phyloP scores from a whole-genome alignment of 2,888 invertebrate species.

The Psylliodes chrysocephalus region DNA sequence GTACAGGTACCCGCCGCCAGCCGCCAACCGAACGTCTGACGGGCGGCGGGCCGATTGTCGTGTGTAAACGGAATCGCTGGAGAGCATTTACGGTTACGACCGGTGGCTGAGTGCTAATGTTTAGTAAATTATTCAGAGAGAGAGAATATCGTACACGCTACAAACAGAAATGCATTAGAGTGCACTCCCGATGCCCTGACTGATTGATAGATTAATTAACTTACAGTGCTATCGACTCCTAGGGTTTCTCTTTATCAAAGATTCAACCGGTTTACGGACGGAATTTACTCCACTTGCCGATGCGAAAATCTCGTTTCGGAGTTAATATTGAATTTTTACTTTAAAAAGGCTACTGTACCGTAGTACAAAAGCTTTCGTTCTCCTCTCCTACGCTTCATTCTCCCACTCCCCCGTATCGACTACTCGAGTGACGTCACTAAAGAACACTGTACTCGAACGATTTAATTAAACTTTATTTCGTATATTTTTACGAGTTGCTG shows the following conservation, averaged over 20 bases:
- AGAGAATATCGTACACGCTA: constrained; percentile 58
- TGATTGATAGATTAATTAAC: constrained; percentile 62
- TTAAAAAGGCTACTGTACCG: constrained; percentile 34
- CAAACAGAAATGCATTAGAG: constrained; percentile 59
- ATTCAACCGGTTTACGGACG: constrained; percentile 45
- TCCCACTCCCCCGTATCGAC: too few relatives aligned
- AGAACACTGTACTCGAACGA: constrained; percentile 33
- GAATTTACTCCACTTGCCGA: constrained; percentile 42
- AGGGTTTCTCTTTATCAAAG: constrained; percentile 49
- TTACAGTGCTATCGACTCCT: constrained; percentile 53
- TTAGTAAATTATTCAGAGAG: constrained; percentile 62
- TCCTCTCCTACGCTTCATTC: too few relatives aligned
- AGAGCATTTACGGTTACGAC: constrained; percentile 61
- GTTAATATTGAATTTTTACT: constrained; percentile 44
- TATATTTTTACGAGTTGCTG: constrained; percentile 9
- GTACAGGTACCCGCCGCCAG: too few relatives aligned
- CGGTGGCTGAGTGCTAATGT: constrained; percentile 61
- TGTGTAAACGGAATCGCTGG: constrained; percentile 55
- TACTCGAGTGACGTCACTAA: constrained; percentile 26
- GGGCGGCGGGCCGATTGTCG: constrained; percentile 42
- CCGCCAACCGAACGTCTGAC: too few relatives aligned
- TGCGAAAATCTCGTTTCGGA: constrained; percentile 45
- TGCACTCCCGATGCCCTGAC: constrained; percentile 59
- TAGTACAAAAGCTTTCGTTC: too few relatives aligned
- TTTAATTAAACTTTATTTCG: constrained; percentile 34